Evolutionary conservation across 2,113 vertebrate species (phyloP).

Genomic region (Cariama cristata): DNA sequence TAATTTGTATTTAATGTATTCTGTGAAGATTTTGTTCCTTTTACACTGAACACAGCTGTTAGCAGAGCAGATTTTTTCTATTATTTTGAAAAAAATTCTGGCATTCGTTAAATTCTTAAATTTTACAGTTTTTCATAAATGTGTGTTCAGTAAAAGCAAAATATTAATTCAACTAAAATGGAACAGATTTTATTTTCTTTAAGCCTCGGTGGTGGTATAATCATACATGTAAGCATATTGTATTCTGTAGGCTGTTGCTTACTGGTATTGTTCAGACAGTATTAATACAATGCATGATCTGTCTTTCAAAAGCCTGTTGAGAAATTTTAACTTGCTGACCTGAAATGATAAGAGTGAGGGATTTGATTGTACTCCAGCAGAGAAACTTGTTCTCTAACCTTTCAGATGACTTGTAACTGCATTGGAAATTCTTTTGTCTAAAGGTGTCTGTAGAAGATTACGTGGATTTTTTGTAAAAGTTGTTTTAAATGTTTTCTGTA

Average conservation of each 20-base stretch:
- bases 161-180: not conserved
- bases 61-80: slow-evolving; percentile 58
- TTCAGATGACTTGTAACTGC: slow-evolving; percentile 73
- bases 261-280: slow-evolving; percentile 65
- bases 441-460: slow-evolving; percentile 65
- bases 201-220: slow-evolving; percentile 36
- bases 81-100: slow-evolving; percentile 59
- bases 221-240: slow-evolving; percentile 48
- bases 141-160: slow-evolving; percentile 50
- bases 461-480: slow-evolving; percentile 48
- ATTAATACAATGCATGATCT: slow-evolving; percentile 57
- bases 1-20: slow-evolving; percentile 52
- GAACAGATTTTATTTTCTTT: slow-evolving; percentile 60
- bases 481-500: slow-evolving; percentile 62
- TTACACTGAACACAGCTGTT: slow-evolving; percentile 62
- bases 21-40: slow-evolving; percentile 44
- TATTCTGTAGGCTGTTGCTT: slow-evolving; percentile 64
- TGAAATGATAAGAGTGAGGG: not conserved
- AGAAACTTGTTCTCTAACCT: slow-evolving; percentile 24
- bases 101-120: slow-evolving; percentile 62
- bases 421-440: slow-evolving; percentile 31
- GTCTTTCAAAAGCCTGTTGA: slow-evolving; percentile 58
- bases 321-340: not conserved
- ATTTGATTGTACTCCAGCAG: not conserved
- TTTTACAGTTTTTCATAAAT: slow-evolving; percentile 60